Evolutionary conservation across 1,140 invertebrate species (phyloP).

Genomic region (Scaptomyza graminum): DNA sequence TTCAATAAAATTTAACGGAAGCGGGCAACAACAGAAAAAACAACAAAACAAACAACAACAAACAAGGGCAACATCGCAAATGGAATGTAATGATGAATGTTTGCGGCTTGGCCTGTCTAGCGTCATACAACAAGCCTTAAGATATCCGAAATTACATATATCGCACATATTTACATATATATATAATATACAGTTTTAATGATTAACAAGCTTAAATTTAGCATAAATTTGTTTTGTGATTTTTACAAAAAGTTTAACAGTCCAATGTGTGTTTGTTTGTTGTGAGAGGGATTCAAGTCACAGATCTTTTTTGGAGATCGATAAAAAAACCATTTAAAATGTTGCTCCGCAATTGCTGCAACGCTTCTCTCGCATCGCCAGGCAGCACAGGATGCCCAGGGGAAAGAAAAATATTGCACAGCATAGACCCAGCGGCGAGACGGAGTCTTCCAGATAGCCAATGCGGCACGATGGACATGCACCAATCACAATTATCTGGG

Average conservation of each 20-base stretch:
- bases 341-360: conserved; percentile 92
- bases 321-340: conserved; percentile 84
- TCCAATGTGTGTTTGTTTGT: conserved; percentile 5
- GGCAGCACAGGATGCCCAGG: conserved; percentile 90
- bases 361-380: conserved; percentile 88
- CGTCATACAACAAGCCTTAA: conserved; percentile 1
- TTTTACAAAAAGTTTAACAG: conserved; percentile 33
- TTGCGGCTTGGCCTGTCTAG: neutral
- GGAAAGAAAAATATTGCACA: conserved; percentile 94
- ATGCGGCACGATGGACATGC: conserved; percentile 92
- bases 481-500: conserved; percentile 89
- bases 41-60: conserved; percentile 29
- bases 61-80: conserved; percentile 1
- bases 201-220: conserved; percentile 49
- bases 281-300: conserved; percentile 17
- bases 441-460: conserved; percentile 91
- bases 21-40: conserved; percentile 25
- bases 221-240: conserved; percentile 45
- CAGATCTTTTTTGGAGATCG: conserved; percentile 5
- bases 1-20: conserved; percentile 76
- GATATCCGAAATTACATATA: conserved; percentile 25
- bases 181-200: conserved; percentile 1
- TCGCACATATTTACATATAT: conserved; percentile 1
- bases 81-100: conserved; percentile 18
- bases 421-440: conserved; percentile 89